Conservation (phyloP, 2,888 invertebrate genomes). For the Eutolmus rufibarbis region DNA sequence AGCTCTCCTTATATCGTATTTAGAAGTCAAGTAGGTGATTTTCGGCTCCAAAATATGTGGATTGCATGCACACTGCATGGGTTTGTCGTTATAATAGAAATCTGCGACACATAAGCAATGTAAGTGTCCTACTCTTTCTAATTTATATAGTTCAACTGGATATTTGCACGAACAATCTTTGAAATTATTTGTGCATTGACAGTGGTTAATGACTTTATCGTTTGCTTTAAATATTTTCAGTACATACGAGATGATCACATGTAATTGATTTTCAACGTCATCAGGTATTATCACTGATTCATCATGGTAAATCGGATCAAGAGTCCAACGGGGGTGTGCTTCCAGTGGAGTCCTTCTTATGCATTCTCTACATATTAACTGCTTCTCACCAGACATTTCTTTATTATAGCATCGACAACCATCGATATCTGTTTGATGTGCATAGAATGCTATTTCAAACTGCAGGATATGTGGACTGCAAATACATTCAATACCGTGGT, state of each 20-base stretch:
- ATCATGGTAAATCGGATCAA: neutral
- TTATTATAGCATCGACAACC: neutral
- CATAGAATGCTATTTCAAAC: neutral
- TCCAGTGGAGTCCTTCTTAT: neutral
- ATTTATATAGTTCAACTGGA: neutral
- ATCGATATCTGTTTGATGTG: neutral
- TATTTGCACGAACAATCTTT: neutral
- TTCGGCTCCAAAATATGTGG: neutral
- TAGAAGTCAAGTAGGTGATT: neutral
- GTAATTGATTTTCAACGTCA: neutral
- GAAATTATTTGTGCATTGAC: neutral
- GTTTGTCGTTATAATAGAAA: neutral
- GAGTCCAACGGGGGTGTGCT: neutral
- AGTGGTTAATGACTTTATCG: neutral
- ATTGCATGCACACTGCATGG: neutral
- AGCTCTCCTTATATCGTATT: neutral
- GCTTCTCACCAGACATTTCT: neutral
- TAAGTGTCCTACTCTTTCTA: neutral
- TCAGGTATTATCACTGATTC: neutral
- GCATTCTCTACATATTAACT: neutral
- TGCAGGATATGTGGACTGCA: neutral
- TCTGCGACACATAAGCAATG: neutral
- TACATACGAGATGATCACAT: neutral
- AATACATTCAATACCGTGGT: neutral
- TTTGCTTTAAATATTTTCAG: neutral